Conservation (phyloP, 1,140 invertebrate species). For the Heterodera carotae region DNA sequence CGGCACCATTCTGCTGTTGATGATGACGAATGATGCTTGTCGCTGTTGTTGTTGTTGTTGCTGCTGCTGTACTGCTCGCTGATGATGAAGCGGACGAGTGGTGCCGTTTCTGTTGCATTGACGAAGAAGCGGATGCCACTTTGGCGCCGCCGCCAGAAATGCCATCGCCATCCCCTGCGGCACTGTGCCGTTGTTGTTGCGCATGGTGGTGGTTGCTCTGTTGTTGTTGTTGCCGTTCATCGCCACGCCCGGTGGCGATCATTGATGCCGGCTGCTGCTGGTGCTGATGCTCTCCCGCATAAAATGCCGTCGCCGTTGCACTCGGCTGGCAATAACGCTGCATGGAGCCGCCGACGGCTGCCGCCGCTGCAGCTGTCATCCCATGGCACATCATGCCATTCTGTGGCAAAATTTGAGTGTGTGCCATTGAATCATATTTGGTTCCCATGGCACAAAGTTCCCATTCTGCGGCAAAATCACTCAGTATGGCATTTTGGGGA, state of each 20-base stretch:
- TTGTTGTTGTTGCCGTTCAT: neutral
- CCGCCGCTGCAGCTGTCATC: no score
- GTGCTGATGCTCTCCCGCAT: neutral
- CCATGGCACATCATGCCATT: neutral
- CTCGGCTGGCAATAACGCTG: conserved; percentile 12
- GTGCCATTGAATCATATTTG: neutral
- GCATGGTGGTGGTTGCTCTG: neutral
- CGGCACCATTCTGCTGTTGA: neutral
- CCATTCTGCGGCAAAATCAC: neutral
- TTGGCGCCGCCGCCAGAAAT: no score
- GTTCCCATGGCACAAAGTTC: no score
- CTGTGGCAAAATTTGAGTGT: neutral
- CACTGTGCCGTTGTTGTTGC: neutral
- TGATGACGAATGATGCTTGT: neutral
- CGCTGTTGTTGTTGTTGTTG: neutral
- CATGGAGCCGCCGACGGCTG: neutral
- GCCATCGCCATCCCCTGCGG: neutral
- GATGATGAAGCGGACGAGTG: no score
- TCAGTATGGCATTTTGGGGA: neutral
- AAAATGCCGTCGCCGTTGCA: neutral
- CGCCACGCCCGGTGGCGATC: no score
- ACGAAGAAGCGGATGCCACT: no score
- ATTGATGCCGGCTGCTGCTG: neutral
- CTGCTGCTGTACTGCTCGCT: neutral
- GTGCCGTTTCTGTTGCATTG: no score